phyloP scores from a whole-genome alignment of 2,888 invertebrate genomes.

The Sialis lutaria region DNA sequence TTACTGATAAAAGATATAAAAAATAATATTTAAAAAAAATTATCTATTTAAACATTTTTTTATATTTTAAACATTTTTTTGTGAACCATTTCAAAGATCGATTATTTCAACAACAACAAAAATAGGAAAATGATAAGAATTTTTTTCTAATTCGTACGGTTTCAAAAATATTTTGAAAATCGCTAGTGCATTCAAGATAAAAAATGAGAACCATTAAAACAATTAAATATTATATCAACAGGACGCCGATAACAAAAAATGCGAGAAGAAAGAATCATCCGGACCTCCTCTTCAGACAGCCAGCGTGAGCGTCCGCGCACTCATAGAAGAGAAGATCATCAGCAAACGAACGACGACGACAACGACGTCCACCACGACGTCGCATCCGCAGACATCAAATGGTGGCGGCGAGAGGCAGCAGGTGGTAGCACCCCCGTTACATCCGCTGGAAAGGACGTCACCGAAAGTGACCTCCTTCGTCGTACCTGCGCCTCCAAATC shows the following conservation, averaged over 20 bases:
- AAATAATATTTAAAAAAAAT: no score
- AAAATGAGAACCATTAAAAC: background rate
- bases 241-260: constrained; percentile 74
- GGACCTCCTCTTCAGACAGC: constrained; percentile 84
- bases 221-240: constrained; percentile 16
- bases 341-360: constrained; percentile 55
- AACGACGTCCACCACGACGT: constrained; percentile 7
- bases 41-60: no score
- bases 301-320: constrained; percentile 73
- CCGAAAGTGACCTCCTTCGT: constrained; percentile 31
- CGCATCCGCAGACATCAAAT: constrained; percentile 9
- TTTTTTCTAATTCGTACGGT: no score
- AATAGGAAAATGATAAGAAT: no score
- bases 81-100: no score
- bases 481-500: constrained; percentile 33
- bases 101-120: no score
- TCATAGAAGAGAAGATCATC: constrained; percentile 87
- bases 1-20: no score
- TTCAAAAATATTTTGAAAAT: no score
- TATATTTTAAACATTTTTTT: no score
- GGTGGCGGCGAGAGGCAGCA: constrained; percentile 17
- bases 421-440: constrained; percentile 23
- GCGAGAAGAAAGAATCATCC: constrained; percentile 65
- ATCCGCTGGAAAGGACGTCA: constrained; percentile 26
- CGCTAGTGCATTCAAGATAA: constrained; percentile 4